Evolutionary conservation across 1,140 invertebrate species (phyloP), one percentile per base, ranked within the genome.

Genomic region (Drosophila pseudoananassae): DNA sequence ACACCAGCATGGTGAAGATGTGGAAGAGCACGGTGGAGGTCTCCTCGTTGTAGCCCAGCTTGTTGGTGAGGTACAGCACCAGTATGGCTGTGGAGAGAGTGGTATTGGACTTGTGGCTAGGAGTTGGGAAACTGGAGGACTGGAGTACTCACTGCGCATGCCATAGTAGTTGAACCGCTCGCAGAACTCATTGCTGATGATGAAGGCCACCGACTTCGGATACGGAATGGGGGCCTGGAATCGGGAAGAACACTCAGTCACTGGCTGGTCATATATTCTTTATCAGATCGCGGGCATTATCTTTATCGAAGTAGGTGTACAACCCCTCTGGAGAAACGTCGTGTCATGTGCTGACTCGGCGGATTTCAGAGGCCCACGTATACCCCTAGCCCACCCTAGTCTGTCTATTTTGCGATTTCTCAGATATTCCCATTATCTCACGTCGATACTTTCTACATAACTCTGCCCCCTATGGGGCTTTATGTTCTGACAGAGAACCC

Each of bases 131-230:
- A 31, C n/a, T 12, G 3, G 8, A 23, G 6, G 5, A 9, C 6
- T 1, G 7, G 2, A 8, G 15, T 25, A 94, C 95, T 94, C 93
- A 98, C 98, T 96, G 94, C 96, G 95, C 96, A 99, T 97, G 83
- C 98, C 98, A 95, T 99, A 99, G 92, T 95, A 99, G 46, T 96
- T 97, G 92, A 99, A 99, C 81, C 98, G 94, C 93, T 99, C 98
- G 92, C 98, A 99, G 91, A 99, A 98, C 92, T 99, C 98, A 95
- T 98, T 98, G 89, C 95, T 95, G 55, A 99, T 93, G 82, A 99
- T 99, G 91, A 98, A 98, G 79, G 96, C 97, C 10, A 98, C 95
- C 2, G 97, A 94, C 85, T 95, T 96, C 0, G 98, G 98, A 91
- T 98, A 98, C 15, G 56, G 33, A 17, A 59, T 15, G 12, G 47